phyloP scores from a whole-genome alignment of 2,113 vertebrate genomes.

The Xiphophorus couchianus region DNA sequence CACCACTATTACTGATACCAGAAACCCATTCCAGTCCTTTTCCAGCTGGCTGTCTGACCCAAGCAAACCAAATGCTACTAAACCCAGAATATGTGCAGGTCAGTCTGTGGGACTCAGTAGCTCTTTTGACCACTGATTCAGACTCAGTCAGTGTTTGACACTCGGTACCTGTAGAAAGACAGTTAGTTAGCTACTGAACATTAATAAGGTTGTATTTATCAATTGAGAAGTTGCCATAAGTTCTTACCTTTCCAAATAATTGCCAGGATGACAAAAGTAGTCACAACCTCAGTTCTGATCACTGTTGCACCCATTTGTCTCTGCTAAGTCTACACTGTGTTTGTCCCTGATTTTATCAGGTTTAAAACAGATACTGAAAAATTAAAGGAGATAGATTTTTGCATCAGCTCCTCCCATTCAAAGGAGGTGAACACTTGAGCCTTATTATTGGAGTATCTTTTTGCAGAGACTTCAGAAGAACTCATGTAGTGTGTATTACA shows the following conservation, averaged over 20 bases:
- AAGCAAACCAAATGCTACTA: background rate
- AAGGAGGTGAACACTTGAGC: no score
- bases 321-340: background rate
- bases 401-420: background rate
- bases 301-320: background rate
- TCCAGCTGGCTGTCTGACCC: conserved; percentile 14
- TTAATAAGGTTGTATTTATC: background rate
- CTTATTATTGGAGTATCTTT: no score
- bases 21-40: conserved; percentile 15
- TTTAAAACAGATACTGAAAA: background rate
- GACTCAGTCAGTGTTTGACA: background rate
- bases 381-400: background rate
- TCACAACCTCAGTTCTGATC: background rate
- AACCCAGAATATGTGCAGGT: conserved; percentile 16
- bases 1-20: background rate
- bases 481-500: no score
- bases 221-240: background rate
- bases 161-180: background rate
- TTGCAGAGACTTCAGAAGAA: no score
- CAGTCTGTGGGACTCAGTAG: conserved; percentile 7
- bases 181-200: background rate
- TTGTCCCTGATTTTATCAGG: background rate
- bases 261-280: background rate
- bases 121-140: conserved; percentile 2
- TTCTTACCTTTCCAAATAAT: background rate